phyloP scores from a whole-genome alignment of 2,888 invertebrate species.

The Polietes domitor region DNA sequence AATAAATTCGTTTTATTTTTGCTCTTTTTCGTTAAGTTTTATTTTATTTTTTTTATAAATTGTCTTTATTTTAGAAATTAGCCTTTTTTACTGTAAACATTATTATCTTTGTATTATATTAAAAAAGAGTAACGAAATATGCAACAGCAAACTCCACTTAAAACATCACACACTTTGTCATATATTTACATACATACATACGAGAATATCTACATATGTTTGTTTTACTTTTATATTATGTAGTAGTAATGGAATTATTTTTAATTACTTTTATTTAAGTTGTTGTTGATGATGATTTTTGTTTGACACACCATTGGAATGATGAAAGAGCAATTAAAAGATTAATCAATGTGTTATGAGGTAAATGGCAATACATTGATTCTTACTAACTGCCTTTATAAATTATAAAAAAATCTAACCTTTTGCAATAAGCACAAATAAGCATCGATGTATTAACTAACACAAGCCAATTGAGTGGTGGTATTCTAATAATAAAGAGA shows the following conservation, averaged over 20 bases:
- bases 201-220: slow-evolving; percentile 18
- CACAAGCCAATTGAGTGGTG: too few relatives aligned
- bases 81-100: slow-evolving; percentile 43
- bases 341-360: neutral
- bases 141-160: slow-evolving; percentile 57
- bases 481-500: too few relatives aligned
- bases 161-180: slow-evolving; percentile 59
- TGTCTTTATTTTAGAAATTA: neutral
- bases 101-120: slow-evolving; percentile 63
- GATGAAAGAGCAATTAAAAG: slow-evolving; percentile 8
- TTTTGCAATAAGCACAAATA: too few relatives aligned
- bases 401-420: too few relatives aligned
- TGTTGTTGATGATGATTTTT: too few relatives aligned
- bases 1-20: slow-evolving; percentile 23
- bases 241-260: slow-evolving; percentile 30
- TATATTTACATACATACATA: slow-evolving; percentile 19
- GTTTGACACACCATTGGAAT: slow-evolving; percentile 27
- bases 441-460: too few relatives aligned
- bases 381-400: too few relatives aligned
- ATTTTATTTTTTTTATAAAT: slow-evolving; percentile 28
- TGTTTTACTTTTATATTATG: slow-evolving; percentile 31
- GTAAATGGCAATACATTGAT: too few relatives aligned
- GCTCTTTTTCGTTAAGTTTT: slow-evolving; percentile 46
- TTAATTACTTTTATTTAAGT: slow-evolving; percentile 68
- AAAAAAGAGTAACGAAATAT: neutral